These are phyloP conservation scores for Hoplodrina ambigua DNA, from an alignment of 2,888 invertebrate genomes.

Conservation along the genomic window DNA sequence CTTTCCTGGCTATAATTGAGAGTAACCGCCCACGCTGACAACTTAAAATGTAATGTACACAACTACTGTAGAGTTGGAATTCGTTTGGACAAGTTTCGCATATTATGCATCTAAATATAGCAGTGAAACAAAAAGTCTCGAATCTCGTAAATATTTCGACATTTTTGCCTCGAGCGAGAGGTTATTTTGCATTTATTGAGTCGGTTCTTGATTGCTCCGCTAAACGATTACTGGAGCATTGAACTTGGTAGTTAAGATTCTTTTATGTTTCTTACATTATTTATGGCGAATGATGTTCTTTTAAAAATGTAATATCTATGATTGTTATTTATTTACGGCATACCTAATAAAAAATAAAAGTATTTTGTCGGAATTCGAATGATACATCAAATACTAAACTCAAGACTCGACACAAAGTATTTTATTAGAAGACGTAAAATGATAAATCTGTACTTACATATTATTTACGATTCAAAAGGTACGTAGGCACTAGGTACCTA, in stretches of 20 bases:
- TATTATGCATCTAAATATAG: conserved; percentile 76
- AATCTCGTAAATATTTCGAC: conserved; percentile 85
- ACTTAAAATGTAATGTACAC: conserved; percentile 75
- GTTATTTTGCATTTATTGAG: conserved; percentile 85
- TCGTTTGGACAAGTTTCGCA: conserved; percentile 71
- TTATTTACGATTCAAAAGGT: not conserved
- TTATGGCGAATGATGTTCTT: conserved; percentile 54
- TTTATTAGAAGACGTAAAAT: conserved; percentile 14
- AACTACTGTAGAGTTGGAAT: conserved; percentile 73
- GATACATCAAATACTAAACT: conserved; percentile 6
- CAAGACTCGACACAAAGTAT: conserved; percentile 7
- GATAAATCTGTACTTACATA: not conserved
- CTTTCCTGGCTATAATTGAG: conserved; percentile 70
- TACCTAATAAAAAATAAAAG: conserved; percentile 29
- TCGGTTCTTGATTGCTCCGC: conserved; percentile 79
- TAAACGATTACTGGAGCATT: conserved; percentile 82
- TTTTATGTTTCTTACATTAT: conserved; percentile 61
- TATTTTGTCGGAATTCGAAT: conserved; percentile 12
- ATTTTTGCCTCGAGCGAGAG: conserved; percentile 80
- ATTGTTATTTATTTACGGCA: conserved; percentile 36
- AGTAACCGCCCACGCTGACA: conserved; percentile 69
- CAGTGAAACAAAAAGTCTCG: conserved; percentile 80
- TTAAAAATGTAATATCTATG: conserved; percentile 30
- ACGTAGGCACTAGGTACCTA: not conserved
- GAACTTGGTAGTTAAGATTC: conserved; percentile 78